Base-by-base conservation (phyloP, 2,888 invertebrate genomes). In the Drosophila falleni region DNA sequence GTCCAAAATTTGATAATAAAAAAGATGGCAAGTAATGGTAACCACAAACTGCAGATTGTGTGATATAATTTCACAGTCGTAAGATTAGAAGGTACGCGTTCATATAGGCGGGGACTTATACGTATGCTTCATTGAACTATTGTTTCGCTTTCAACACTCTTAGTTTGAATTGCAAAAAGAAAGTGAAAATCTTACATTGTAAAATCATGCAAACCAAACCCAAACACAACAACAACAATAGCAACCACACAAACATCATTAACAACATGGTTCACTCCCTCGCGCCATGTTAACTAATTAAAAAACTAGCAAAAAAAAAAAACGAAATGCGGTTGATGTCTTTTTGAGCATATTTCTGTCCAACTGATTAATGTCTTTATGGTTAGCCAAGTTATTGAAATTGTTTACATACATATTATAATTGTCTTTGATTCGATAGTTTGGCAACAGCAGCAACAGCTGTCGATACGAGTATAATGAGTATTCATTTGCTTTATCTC, bases 251-350 rank as follows among this genome's bases (percentile, higher is more conserved):
- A 50, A 76, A 39, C 53, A 49, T 47, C 55, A 65, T 50, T 39
- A 73, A 26, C 33, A 59, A 50, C 49, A 35, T 50, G 13, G 50
- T 55, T 19, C 53, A 73, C 78, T 50, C 78, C 74, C 73, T 51
- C 66, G 56, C 42, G 6, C n/a, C 74, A 31, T 78, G 78, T 73
- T 58, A 62, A 60, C 75, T 79, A 79, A 75, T 75, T 79, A 74
- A 74, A 75, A 59, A 62, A 35, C 51, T 62, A 59, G 16, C 59
- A 35, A 73, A 73, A 66, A 63, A 29, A 10, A 39, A 53, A 10
- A 16, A 11, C 26, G 19, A 19, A n/a, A 19, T 19, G 19, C 51
- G 19, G 29, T 15, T 67, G 73, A 77, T 77, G 73, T 63, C 44
- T 59, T 59, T 77, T 47, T 61, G 33, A 71, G 47, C 37, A 19